phyloP scores from a whole-genome alignment of 2,797 vertebrate species.

The Knipowitschia caucasica region DNA sequence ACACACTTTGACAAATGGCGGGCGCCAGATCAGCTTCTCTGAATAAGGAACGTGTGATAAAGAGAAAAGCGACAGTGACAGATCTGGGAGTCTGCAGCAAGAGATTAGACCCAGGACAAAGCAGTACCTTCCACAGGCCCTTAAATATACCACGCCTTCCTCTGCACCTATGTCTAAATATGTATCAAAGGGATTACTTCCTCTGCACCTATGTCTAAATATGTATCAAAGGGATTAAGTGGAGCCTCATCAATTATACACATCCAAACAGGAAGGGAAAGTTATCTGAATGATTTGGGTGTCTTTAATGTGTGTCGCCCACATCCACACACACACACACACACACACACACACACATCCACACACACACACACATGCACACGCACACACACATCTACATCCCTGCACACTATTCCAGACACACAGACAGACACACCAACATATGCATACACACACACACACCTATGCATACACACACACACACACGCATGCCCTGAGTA shows the following conservation, averaged over 20 bases:
- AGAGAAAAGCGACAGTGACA: constrained; percentile 18
- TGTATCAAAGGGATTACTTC: constrained; percentile 1
- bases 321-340: too few species aligned
- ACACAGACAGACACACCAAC: too few species aligned
- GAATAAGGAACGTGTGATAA: constrained; percentile 35
- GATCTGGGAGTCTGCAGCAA: constrained; percentile 24
- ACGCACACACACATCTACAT: constrained; percentile 38
- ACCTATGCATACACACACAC: too few species aligned
- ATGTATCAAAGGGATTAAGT: not conserved
- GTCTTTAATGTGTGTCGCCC: too few species aligned
- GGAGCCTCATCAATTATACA: constrained; percentile 4
- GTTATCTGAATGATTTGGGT: too few species aligned
- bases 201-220: not conserved
- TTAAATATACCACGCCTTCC: too few species aligned
- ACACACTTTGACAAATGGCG: constrained; percentile 49
- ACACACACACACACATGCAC: too few species aligned
- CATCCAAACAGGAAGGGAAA: too few species aligned
- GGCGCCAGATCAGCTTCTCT: constrained; percentile 38
- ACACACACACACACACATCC: too few species aligned
- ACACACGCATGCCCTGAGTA: constrained; percentile 29
- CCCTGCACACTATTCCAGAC: constrained; percentile 22
- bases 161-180: too few species aligned
- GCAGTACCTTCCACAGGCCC: constrained; percentile 22
- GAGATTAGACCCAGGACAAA: constrained; percentile 47
- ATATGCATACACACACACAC: too few species aligned